A percentile compares a stretch with the other conserved stretches of the same genome.
Evolutionary conservation across 2,888 invertebrate species (phyloP).

Genomic region (Pocota personata): DNA sequence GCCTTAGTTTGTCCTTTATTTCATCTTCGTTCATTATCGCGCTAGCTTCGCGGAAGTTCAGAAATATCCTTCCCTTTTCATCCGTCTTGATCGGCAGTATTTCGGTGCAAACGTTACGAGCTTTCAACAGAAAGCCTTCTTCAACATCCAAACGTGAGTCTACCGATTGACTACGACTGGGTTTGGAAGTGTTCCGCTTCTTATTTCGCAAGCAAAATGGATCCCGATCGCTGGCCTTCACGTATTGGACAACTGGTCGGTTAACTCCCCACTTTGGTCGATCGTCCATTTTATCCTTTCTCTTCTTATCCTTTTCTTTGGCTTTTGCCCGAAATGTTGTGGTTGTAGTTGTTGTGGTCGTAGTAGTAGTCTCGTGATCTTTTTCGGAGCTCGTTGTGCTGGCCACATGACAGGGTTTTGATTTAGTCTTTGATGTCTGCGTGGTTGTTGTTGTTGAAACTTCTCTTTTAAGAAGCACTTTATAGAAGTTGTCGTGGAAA

Average conservation of each 20-base stretch:
- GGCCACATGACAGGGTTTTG: slow-evolving; percentile 76
- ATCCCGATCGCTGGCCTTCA: slow-evolving; percentile 95
- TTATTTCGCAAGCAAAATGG: slow-evolving; percentile 88
- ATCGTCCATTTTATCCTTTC: slow-evolving; percentile 84
- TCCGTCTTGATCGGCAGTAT: slow-evolving; percentile 83
- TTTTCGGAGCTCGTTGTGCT: slow-evolving; percentile 75
- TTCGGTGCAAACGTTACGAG: slow-evolving; percentile 82
- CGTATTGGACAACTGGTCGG: slow-evolving; percentile 90
- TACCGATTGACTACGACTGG: slow-evolving; percentile 84
- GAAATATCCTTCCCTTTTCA: slow-evolving; percentile 81
- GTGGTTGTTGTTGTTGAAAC: slow-evolving; percentile 82
- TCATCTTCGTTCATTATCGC: slow-evolving; percentile 82
- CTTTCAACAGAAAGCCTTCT: slow-evolving; percentile 80
- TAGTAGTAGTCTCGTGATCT: slow-evolving; percentile 79
- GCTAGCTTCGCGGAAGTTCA: slow-evolving; percentile 82
- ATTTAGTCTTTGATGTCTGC: slow-evolving; percentile 79
- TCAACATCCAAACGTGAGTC: slow-evolving; percentile 80
- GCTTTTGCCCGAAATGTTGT: slow-evolving; percentile 80
- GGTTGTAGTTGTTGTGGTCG: slow-evolving; percentile 81
- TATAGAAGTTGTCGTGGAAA: slow-evolving; percentile 82
- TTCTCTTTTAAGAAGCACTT: slow-evolving; percentile 81
- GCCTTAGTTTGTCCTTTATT: slow-evolving; percentile 81
- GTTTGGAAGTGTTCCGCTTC: slow-evolving; percentile 84
- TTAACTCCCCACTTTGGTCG: slow-evolving; percentile 91
- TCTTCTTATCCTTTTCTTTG: slow-evolving; percentile 76